phyloP scores from a whole-genome alignment of 2,888 invertebrate genomes.

The Coelinius sp. region DNA sequence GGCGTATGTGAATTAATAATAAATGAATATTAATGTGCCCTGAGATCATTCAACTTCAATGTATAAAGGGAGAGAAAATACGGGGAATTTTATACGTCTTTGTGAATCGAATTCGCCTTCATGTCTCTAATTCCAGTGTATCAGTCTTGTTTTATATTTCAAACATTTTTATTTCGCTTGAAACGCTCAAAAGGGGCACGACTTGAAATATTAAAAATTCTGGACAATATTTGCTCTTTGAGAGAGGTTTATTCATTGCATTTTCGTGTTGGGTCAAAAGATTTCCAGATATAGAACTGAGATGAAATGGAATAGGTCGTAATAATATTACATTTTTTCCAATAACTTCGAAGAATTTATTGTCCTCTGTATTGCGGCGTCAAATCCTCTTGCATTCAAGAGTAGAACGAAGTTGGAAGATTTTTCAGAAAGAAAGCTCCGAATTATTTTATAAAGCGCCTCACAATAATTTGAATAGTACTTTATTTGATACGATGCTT shows the following conservation, averaged over 20 bases:
- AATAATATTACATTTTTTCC: background rate
- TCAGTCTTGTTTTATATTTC: background rate
- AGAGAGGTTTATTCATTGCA: background rate
- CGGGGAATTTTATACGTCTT: background rate
- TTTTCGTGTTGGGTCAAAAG: background rate
- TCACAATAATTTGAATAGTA: too few species aligned
- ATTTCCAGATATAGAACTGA: background rate
- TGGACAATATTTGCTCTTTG: background rate
- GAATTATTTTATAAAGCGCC: too few species aligned
- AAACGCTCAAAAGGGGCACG: background rate
- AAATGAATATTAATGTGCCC: too few species aligned
- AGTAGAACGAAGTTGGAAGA: too few species aligned
- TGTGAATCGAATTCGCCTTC: background rate
- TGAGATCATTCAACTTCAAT: too few species aligned
- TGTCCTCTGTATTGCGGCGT: too few species aligned
- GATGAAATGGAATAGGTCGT: background rate
- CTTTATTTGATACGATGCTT: too few species aligned
- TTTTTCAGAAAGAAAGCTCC: too few species aligned
- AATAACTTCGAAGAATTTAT: background rate
- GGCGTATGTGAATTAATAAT: too few species aligned
- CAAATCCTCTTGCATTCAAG: too few species aligned
- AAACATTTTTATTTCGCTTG: background rate
- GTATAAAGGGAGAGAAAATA: background rate
- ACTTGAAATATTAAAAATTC: conserved; percentile 10
- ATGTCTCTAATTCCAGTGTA: background rate